Conservation (phyloP, 2,113 vertebrate genomes). For the Spermophilus dauricus region DNA sequence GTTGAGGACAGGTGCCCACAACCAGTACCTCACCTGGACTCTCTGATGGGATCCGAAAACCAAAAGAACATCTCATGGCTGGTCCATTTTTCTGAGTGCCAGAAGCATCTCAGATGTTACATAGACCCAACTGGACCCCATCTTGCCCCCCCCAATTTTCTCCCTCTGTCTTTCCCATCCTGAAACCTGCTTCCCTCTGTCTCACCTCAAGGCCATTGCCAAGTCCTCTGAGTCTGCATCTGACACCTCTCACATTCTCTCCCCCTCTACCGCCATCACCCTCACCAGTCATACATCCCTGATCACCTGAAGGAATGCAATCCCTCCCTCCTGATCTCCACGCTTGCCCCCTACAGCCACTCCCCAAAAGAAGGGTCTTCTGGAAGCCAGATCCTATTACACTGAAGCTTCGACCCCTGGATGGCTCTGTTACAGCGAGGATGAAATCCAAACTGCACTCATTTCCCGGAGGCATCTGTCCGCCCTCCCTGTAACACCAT, state of each 20-base stretch:
- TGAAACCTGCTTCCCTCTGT: not conserved
- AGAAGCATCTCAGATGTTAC: not conserved
- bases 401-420: not conserved
- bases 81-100: not conserved
- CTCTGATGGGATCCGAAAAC: not conserved
- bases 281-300: fast-evolving
- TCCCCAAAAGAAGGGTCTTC: not conserved
- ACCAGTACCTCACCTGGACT: not conserved
- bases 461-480: too few relatives aligned
- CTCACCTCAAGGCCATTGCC: not conserved
- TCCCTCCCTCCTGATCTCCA: not conserved
- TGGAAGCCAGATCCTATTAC: not conserved
- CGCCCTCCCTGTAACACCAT: not conserved
- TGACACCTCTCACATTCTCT: too few relatives aligned
- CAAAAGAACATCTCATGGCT: not conserved
- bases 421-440: not conserved
- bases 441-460: not conserved
- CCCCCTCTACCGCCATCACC: too few relatives aligned
- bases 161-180: not conserved
- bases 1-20: not conserved
- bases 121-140: not conserved
- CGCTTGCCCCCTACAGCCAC: not conserved
- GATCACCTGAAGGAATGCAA: not conserved
- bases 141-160: not conserved
- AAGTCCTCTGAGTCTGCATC: not conserved